phyloP scores from a whole-genome alignment of 2,113 vertebrate species.

The Tichodroma muraria region DNA sequence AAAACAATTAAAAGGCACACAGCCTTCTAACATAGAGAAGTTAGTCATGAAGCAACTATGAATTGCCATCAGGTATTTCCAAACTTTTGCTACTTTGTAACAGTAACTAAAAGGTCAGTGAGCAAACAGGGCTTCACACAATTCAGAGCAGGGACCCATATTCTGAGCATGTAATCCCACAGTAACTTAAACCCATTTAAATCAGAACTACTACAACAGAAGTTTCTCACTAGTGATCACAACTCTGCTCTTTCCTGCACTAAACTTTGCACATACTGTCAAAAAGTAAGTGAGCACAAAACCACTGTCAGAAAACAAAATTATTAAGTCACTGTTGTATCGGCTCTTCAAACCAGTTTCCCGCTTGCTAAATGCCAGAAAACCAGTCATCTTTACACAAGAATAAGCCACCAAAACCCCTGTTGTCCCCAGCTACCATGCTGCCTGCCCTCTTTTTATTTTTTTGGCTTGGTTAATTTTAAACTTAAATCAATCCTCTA shows the following conservation, averaged over 20 bases:
- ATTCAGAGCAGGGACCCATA: neutral
- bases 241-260: neutral
- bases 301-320: neutral
- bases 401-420: neutral
- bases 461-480: neutral
- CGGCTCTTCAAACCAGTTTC: neutral
- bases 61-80: neutral
- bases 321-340: neutral
- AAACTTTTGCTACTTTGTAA: neutral
- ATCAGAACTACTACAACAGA: neutral
- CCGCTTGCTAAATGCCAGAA: neutral
- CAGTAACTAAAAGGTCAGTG: neutral
- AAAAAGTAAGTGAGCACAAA: neutral
- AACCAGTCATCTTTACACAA: neutral
- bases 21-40: neutral
- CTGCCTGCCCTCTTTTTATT: neutral
- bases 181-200: neutral
- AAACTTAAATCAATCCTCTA: neutral
- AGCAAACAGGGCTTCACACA: neutral
- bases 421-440: neutral
- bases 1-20: neutral
- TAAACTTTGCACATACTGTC: neutral
- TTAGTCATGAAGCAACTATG: neutral
- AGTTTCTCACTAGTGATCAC: neutral
- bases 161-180: neutral